Conservation (phyloP, 2,888 invertebrate species). For the Lamellibrachia columna region DNA sequence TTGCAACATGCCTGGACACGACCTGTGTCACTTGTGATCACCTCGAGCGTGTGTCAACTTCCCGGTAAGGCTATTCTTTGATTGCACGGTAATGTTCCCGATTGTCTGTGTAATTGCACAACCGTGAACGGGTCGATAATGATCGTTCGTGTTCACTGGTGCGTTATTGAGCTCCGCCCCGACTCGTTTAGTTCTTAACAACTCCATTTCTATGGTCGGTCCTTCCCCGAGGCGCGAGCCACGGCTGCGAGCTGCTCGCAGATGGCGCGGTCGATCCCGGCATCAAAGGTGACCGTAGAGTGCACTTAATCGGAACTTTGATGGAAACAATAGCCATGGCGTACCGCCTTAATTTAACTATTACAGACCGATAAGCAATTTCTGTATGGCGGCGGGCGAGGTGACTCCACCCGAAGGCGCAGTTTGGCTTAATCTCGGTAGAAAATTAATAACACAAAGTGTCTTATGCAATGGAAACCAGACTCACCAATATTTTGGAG, state of each 20-base stretch:
- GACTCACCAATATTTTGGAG: too few relatives aligned
- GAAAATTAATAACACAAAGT: too few relatives aligned
- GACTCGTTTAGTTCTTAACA: background rate
- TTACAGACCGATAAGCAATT: background rate
- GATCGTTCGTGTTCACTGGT: background rate
- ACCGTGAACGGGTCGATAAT: background rate
- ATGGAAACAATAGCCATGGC: background rate
- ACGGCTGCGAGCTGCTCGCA: background rate
- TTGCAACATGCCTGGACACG: background rate
- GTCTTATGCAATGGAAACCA: too few relatives aligned
- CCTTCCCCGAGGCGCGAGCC: background rate
- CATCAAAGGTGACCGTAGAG: background rate
- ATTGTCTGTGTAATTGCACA: background rate
- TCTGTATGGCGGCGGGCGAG: background rate
- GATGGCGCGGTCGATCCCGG: background rate
- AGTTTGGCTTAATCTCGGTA: too few relatives aligned
- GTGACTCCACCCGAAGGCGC: background rate
- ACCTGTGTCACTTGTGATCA: background rate
- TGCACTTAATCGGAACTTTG: background rate
- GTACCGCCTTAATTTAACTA: background rate
- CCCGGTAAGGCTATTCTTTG: background rate
- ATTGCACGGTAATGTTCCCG: background rate
- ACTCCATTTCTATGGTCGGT: slow-evolving; percentile 10
- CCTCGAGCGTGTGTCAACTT: background rate
- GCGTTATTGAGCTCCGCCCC: background rate